Base-by-base conservation (phyloP, 1,140 invertebrate genomes). In the Metopolophium dirhodum region DNA sequence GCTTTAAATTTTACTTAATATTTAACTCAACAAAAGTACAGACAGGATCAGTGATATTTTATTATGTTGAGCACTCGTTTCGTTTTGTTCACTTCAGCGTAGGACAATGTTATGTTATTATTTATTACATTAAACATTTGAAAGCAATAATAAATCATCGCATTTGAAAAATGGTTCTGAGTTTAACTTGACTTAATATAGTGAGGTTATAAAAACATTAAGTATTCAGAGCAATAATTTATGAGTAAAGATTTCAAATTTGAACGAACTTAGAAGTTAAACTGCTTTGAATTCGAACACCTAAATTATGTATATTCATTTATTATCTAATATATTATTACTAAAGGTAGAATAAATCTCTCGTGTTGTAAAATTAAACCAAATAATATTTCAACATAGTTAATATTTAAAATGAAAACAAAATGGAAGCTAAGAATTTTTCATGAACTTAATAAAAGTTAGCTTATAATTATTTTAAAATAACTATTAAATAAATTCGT, bases 101-200 rank as follows among this genome's bases (percentile, higher is more conserved):
- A n/a, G n/a, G 61, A n/a, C 14, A 77, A 77, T 77, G 61, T 68
- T 68, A 11, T 77, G 14, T 77, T 77, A 18, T n/a, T 77, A 77
- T 77, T 77, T 77, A 77, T 77, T 35, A n/a, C n/a, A 77, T 77
- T 77, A n/a, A 77, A 14, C 61, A 77, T 77, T 77, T 77, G 61
- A 77, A 77, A 77, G 61, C 30, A 77, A 77, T 77, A 35, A 77
- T 77, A 77, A 77, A 77, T 77, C 61, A 77, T 77, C 61, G 11
- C 61, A 77, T 77, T 77, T 77, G 30, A 77, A 77, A 77, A 77
- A 77, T 77, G 61, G 61, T 77, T 77, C 61, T 18, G 30, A 77
- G n/a, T 35, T n/a, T 18, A 77, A 30, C 61, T 77, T 1, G 6
- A n/a, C 61, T 77, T 77, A 77, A 18, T 77, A 77, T n/a, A 77